Conservation (phyloP, 2,113 vertebrate genomes). For the Willisornis vidua region DNA sequence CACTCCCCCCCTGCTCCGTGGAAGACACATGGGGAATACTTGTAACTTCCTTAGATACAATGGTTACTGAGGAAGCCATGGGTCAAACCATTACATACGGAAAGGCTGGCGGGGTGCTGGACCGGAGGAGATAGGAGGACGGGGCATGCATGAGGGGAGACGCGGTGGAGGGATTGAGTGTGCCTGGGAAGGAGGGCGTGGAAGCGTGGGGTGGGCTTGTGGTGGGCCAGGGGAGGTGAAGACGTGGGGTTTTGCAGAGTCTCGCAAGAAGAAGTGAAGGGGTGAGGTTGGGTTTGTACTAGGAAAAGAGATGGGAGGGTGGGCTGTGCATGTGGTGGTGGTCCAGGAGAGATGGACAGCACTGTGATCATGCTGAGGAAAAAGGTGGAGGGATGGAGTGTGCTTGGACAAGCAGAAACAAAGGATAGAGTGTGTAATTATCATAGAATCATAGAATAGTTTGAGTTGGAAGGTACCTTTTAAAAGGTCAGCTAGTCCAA, state of each 20-base stretch:
- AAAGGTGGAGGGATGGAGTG: neutral
- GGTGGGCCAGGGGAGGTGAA: neutral
- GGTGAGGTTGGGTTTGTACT: neutral
- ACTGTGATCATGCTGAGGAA: neutral
- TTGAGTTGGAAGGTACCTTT: neutral
- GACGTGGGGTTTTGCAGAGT: neutral
- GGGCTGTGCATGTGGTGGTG: no score
- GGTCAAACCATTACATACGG: no score
- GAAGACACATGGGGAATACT: no score
- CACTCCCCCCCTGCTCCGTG: no score
- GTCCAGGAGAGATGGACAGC: accelerated
- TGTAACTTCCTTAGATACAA: no score
- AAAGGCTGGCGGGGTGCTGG: neutral
- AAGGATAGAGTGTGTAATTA: neutral
- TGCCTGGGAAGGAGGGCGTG: neutral
- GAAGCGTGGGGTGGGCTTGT: neutral
- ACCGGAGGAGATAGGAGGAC: no score
- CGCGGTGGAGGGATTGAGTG: no score
- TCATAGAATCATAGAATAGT: neutral
- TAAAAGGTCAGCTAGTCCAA: neutral
- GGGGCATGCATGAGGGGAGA: neutral
- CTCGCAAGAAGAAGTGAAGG: neutral
- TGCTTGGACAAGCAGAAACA: neutral
- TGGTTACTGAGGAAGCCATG: no score
- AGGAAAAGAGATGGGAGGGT: neutral